These are phyloP conservation scores for Tetragnatha montana DNA, from an alignment of 2,888 invertebrate genomes.

Conservation along the genomic window DNA sequence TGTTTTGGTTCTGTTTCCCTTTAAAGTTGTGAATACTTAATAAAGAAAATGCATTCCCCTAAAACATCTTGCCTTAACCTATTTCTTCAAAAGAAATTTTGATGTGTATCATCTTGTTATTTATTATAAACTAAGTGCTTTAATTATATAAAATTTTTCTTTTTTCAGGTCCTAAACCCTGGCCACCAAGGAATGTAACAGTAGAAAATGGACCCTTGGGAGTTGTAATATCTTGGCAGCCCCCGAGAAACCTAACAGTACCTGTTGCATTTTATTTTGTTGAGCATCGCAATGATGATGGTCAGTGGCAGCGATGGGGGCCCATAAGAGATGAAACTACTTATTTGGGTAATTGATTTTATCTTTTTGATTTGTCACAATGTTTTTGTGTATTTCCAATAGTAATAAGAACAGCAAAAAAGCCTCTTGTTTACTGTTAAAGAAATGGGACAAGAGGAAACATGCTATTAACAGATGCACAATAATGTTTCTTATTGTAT, in stretches of 20 bases:
- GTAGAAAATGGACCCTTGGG: conserved; percentile 92
- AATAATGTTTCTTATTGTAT: too few species aligned
- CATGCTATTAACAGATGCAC: not conserved
- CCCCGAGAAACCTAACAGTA: conserved; percentile 84
- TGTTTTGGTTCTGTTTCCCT: too few species aligned
- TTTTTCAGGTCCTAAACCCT: conserved; percentile 69
- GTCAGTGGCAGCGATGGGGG: conserved; percentile 72
- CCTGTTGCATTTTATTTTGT: conserved; percentile 90
- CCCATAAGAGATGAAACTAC: conserved; percentile 83
- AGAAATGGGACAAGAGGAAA: not conserved
- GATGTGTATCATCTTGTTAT: too few species aligned
- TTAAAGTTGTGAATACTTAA: too few species aligned
- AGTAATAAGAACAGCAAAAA: not conserved
- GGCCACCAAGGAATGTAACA: conserved; percentile 88
- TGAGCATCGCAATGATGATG: conserved; percentile 88
- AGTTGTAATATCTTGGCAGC: conserved; percentile 91
- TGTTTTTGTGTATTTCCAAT: not conserved
- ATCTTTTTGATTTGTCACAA: too few species aligned
- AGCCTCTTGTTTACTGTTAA: not conserved
- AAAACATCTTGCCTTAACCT: too few species aligned
- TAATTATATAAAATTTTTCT: not conserved
- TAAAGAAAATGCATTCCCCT: too few species aligned
- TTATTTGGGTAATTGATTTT: conserved; percentile 83
- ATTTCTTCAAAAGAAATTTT: too few species aligned
- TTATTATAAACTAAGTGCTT: too few species aligned